Evolutionary conservation across 2,888 invertebrate genomes (phyloP), one percentile per base, ranked within the genome.

Genomic region (Mesorhabditis spiculigera): DNA sequence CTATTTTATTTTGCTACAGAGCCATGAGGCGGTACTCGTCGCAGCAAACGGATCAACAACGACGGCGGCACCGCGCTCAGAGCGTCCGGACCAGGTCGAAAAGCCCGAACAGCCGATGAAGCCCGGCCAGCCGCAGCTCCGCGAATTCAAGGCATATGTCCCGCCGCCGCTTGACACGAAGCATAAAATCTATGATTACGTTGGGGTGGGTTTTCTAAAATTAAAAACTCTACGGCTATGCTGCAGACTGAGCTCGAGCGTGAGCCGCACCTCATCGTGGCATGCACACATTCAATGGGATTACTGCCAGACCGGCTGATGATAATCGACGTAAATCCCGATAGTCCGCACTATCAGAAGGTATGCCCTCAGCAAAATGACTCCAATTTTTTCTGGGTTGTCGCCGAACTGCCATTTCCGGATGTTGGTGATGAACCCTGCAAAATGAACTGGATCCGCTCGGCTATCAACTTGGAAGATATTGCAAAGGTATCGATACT

Each of bases 401-500:
- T 73, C 8, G 66, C 68, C 3, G 76, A 76, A 64, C 43, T 76
- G 5, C 8, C 42, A 3, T 67, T 76, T 4, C 69, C 72, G 41
- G 68, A 72, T 16, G 71, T 68, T 45, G 75, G 77, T 50, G 76
- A 79, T 58, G 79, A 79, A 65, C 76, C 75, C 13, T 76, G 77
- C n/a, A 67, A 76, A 63, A 79, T 78, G 64, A 78, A 78, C 58
- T 79, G 79, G 79, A 71, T 73, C 5, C 71, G 75, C n/a, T 74
- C 76, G 4, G 80, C 80, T 4, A 68, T 73, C 10, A 73, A 68
- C 3, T 45, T 75, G 10, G 71, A 58, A 8, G 79, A 82, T 43
- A 75, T 80, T 71, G 68, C 62, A 43, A 75, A 70, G 43, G 67
- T 69, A n/a, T 28, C 28, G 28, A 28, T 28, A 28, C 28, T 28